Percentiles rank a stretch among this genome's conserved stretches.
phyloP scores from a whole-genome alignment of 2,797 vertebrate genomes.

The Lophius americanus region DNA sequence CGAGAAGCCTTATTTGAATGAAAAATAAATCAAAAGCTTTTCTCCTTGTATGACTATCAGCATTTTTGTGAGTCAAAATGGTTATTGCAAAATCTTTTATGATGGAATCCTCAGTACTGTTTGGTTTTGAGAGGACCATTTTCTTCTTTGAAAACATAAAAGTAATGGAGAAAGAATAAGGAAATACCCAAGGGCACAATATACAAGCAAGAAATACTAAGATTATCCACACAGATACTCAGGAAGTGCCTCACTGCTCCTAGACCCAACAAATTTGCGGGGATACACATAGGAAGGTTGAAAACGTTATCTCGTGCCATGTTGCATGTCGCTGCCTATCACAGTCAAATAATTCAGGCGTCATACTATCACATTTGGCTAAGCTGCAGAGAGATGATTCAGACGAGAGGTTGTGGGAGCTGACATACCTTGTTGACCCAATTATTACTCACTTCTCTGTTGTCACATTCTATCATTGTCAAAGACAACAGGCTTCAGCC shows the following conservation, averaged over 20 bases:
- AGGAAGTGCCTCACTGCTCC: constrained; percentile 3
- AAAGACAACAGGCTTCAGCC: constrained; percentile 67
- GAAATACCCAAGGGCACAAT: neutral
- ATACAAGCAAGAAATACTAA: neutral
- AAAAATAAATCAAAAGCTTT: constrained; percentile 26
- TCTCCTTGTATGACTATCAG: constrained; percentile 21
- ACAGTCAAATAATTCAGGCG: constrained; percentile 63
- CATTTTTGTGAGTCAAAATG: constrained; percentile 22
- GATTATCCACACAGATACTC: constrained; percentile 5
- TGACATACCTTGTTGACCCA: constrained; percentile 79
- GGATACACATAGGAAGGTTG: constrained; percentile 22
- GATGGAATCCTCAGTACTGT: neutral
- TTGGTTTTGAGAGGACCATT: neutral
- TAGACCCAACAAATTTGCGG: constrained; percentile 14
- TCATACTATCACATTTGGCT: constrained; percentile 65
- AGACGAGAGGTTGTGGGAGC: constrained; percentile 67
- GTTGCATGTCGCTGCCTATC: constrained; percentile 53
- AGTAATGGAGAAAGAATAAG: neutral
- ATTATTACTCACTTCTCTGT: constrained; percentile 79
- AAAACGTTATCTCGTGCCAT: constrained; percentile 40
- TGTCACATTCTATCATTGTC: constrained; percentile 70
- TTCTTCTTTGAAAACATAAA: neutral
- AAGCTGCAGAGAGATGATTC: constrained; percentile 68
- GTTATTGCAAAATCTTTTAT: constrained; percentile 26
- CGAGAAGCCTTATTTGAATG: constrained; percentile 29